Conservation (phyloP, 1,140 invertebrate genomes). For the Hyles vespertilio region DNA sequence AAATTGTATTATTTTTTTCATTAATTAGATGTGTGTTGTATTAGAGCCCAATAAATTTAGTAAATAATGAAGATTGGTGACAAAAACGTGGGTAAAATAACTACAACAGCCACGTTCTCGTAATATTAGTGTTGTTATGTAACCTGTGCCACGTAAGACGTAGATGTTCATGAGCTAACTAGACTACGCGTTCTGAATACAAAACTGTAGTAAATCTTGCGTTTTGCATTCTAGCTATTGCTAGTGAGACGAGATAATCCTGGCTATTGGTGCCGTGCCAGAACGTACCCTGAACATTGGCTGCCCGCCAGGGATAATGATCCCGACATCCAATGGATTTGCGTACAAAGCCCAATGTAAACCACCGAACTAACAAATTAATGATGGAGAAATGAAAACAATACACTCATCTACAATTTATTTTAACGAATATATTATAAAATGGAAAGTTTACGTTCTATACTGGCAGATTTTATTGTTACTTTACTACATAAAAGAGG, state of each 20-base stretch:
- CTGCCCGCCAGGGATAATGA: conserved; percentile 34
- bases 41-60: too few relatives aligned
- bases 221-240: conserved; percentile 26
- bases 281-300: conserved; percentile 34
- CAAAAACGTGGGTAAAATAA: too few relatives aligned
- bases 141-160: too few relatives aligned
- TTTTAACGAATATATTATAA: neutral
- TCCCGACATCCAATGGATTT: conserved; percentile 32
- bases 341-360: conserved; percentile 23
- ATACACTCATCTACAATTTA: neutral
- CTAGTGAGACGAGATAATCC: conserved; percentile 35
- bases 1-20: conserved; percentile 4
- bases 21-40: neutral
- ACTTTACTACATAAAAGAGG: too few relatives aligned
- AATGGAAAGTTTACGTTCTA: too few relatives aligned
- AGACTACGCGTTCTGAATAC: conserved; percentile 18
- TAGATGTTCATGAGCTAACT: conserved; percentile 7
- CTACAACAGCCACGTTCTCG: too few relatives aligned
- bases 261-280: conserved; percentile 38
- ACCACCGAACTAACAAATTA: conserved; percentile 8
- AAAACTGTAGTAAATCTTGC: conserved; percentile 22
- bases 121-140: too few relatives aligned
- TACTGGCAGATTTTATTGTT: too few relatives aligned
- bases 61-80: too few relatives aligned
- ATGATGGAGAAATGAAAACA: conserved; percentile 3